Base-by-base conservation (phyloP, 2,888 invertebrate species). In the Cantharis rustica region DNA sequence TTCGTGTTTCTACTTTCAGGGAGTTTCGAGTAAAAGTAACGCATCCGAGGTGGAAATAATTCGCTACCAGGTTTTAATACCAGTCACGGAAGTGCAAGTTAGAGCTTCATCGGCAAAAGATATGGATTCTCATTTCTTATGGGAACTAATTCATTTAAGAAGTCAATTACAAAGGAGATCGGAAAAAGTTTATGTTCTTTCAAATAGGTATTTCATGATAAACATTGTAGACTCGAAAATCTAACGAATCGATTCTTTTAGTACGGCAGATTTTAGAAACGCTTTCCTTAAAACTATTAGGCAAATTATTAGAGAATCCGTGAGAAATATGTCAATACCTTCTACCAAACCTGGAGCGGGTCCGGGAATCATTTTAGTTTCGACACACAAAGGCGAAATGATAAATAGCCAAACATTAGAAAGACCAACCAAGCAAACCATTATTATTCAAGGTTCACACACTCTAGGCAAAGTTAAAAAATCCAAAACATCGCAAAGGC, bases 61-160 rank as follows among this genome's bases (percentile, higher is more conserved):
- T 87, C 92, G 98, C 83, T 98, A 98, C 89, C 98, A 98, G 89
- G 98, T 98, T 76, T 90, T 98, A 81, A 98, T 98, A 84, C 98
- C 98, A 0, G 98, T 98, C 64, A 97, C 97, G 16, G 98, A 98
- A 90, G 98, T 98, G 63, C 98, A 98, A 90, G 98, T 98, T 63
- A 92, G 98, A 78, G 96, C 97, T 62, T 96, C 96, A 62, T 96
- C 96, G 2, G 96, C 97, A 78, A 96, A 96, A 87, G 97, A 98
- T 86, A 95, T 96, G 93, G 98, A 98, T 86, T 97, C 95, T 79
- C 98, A 98, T 90, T 98, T 96, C 91, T 91, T 98, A 79, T 98
- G 98, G 98, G 98, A 98, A 89, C 92, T 98, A 81, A 96, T 98
- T 84, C 98, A 98, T 88, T 91, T 98, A 84, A 93, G 97, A 85